Percentiles rank a stretch among this genome's conserved stretches.
These are phyloP conservation scores for Daphoenositta chrysoptera DNA, from an alignment of 2,113 vertebrate genomes.

Conservation along the genomic window DNA sequence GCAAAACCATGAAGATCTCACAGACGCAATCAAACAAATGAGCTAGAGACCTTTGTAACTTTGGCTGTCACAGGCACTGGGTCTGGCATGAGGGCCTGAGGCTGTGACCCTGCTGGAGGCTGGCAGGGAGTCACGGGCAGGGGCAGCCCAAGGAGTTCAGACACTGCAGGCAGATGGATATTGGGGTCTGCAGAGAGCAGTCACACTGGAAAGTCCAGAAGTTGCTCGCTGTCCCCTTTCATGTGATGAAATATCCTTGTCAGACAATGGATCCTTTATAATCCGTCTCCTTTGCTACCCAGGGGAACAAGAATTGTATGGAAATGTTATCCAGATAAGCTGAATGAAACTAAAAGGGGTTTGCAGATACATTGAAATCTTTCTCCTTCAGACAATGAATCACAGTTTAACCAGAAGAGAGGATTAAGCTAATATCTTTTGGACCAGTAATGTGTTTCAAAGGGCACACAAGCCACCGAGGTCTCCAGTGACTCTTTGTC, in stretches of 20 bases:
- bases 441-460: slow-evolving; percentile 42
- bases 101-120: not conserved
- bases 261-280: not conserved
- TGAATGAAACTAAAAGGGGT: not conserved
- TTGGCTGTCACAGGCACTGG: accelerated
- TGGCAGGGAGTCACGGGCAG: accelerated
- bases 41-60: too few relatives aligned
- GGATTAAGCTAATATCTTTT: slow-evolving; percentile 58
- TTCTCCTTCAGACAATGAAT: slow-evolving; percentile 37
- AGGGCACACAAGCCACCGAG: slow-evolving; percentile 24
- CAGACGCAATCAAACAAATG: accelerated
- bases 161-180: accelerated
- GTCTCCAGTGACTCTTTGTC: slow-evolving; percentile 57
- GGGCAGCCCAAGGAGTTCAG: not conserved
- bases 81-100: accelerated
- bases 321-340: not conserved
- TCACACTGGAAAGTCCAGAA: not conserved
- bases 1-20: not conserved
- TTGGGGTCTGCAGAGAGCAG: accelerated
- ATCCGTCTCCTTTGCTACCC: not conserved
- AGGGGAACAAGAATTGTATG: not conserved
- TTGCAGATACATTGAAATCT: not conserved
- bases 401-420: slow-evolving; percentile 50
- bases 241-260: not conserved
- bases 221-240: not conserved